These are phyloP conservation scores for Oncorhynchus mykiss DNA, from an alignment of 2,113 vertebrate genomes.

Conservation along the genomic window DNA sequence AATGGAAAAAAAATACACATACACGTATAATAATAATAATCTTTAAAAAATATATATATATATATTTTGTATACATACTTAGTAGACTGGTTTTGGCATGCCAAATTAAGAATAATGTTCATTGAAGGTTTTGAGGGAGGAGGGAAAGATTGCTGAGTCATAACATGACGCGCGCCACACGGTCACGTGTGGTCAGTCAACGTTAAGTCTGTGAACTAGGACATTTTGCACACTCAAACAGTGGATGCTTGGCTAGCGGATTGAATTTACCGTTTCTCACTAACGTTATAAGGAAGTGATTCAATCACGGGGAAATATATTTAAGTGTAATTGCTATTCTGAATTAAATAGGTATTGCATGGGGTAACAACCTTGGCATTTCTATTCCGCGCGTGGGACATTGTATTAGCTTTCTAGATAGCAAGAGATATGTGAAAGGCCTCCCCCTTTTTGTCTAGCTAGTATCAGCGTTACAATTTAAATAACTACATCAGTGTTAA, in stretches of 20 bases:
- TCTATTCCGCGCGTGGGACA: constrained; percentile 1
- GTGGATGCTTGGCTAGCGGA: neutral
- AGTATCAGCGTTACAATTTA: neutral
- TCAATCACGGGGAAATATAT: neutral
- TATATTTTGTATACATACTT: neutral
- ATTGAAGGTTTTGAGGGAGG: constrained; percentile 19
- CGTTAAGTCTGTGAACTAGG: neutral
- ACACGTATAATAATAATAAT: too few relatives aligned
- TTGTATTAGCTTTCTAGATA: constrained; percentile 22
- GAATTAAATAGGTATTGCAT: neutral
- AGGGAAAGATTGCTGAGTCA: constrained; percentile 79
- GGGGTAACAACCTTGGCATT: constrained; percentile 3
- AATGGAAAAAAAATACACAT: too few relatives aligned
- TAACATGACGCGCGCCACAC: constrained; percentile 43
- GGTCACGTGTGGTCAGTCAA: neutral
- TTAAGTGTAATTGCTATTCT: neutral
- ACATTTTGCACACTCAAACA: neutral
- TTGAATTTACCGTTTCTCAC: neutral
- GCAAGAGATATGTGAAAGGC: constrained; percentile 62
- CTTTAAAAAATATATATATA: too few relatives aligned
- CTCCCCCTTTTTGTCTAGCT: constrained; percentile 32
- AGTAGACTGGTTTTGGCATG: too few relatives aligned
- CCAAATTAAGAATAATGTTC: neutral
- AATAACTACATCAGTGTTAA: constrained; percentile 29
- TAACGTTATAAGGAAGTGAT: neutral